phyloP scores from a whole-genome alignment of 2,888 invertebrate species.

The Noctua fimbriata region DNA sequence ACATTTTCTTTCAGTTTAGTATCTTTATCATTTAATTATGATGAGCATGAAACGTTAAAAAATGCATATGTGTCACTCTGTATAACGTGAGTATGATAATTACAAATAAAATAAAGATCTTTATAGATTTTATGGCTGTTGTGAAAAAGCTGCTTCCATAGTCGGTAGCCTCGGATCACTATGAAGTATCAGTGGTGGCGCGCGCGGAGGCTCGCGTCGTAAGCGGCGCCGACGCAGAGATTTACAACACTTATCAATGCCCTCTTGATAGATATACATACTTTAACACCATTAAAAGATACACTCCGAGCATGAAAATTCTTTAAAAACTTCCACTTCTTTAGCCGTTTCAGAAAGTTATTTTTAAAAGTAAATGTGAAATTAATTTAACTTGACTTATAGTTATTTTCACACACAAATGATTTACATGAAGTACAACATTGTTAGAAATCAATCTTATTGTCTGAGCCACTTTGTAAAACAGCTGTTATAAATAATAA shows the following conservation, averaged over 20 bases:
- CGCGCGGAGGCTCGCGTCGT: slow-evolving; percentile 37
- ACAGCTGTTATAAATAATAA: slow-evolving; percentile 25
- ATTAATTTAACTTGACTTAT: slow-evolving; percentile 3
- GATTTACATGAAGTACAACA: slow-evolving; percentile 38
- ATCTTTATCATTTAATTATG: slow-evolving; percentile 4
- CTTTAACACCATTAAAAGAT: slow-evolving; percentile 57
- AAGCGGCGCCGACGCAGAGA: slow-evolving; percentile 71
- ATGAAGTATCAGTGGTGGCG: slow-evolving; percentile 50
- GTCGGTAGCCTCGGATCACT: slow-evolving; percentile 55
- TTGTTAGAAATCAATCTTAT: slow-evolving; percentile 33
- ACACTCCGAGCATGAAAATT: slow-evolving; percentile 38
- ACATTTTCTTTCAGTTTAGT: slow-evolving; percentile 24
- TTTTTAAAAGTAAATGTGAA: slow-evolving; percentile 31
- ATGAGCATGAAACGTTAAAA: not conserved
- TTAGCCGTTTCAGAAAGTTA: slow-evolving; percentile 12
- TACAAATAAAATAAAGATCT: not conserved
- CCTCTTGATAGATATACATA: slow-evolving; percentile 60
- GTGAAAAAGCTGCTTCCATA: slow-evolving; percentile 64
- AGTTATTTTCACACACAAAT: slow-evolving; percentile 23
- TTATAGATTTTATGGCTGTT: not conserved
- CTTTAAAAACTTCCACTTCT: slow-evolving; percentile 21
- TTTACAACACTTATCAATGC: slow-evolving; percentile 70
- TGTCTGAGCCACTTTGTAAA: slow-evolving; percentile 13
- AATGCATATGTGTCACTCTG: not conserved
- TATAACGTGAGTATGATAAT: not conserved